A percentile compares a stretch with the other conserved stretches of the same genome.
Evolutionary conservation across 2,797 vertebrate species (phyloP).

Genomic region (Lacerta viridis): DNA sequence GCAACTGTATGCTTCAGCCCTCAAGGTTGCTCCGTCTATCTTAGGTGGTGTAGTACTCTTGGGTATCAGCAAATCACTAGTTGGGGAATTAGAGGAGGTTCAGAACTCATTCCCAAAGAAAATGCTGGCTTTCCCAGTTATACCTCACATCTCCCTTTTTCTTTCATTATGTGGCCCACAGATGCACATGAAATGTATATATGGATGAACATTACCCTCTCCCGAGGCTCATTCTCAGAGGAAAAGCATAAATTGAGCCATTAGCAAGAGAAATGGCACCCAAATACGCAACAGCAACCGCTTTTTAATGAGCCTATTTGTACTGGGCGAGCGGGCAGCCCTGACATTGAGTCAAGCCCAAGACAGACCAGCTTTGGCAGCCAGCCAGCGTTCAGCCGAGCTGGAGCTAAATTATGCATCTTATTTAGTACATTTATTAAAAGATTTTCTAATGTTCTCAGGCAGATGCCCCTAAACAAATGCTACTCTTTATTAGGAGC

Average conservation of each 20-base stretch:
- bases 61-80: no score
- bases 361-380: conserved; percentile 60
- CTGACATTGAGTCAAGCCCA: conserved; percentile 61
- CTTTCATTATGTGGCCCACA: conserved; percentile 39
- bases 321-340: conserved; percentile 67
- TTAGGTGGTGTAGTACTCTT: no score
- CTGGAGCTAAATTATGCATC: conserved; percentile 76
- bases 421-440: conserved; percentile 81
- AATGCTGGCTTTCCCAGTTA: neutral
- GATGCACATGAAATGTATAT: conserved; percentile 24
- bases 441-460: conserved; percentile 72
- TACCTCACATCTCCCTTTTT: conserved; percentile 33
- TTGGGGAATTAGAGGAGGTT: no score
- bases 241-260: conserved; percentile 64
- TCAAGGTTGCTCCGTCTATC: no score
- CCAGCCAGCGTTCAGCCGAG: conserved; percentile 39
- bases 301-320: conserved; percentile 77
- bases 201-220: conserved; percentile 49
- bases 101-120: no score
- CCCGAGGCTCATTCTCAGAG: conserved; percentile 51
- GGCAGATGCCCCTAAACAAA: conserved; percentile 77
- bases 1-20: no score
- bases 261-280: conserved; percentile 68
- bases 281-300: conserved; percentile 57
- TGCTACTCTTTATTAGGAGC: conserved; percentile 71